A percentile compares a stretch with the other conserved stretches of the same genome.
Conservation (phyloP, 1,140 invertebrate genomes). For the Brachystomella parvula region DNA sequence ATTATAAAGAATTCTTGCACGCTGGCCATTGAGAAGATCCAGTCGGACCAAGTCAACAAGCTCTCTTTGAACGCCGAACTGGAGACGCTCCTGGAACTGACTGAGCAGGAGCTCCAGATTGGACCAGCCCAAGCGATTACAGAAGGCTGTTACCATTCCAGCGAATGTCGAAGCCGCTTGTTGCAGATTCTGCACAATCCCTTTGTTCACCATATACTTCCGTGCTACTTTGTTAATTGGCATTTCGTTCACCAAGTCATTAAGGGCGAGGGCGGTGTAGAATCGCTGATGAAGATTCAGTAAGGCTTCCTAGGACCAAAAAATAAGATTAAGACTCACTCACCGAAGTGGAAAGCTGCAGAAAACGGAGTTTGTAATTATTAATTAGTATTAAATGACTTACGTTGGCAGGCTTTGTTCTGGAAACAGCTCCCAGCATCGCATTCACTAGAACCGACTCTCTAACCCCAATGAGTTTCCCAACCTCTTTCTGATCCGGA, state of each 20-base stretch:
- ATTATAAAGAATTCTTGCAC: constrained; percentile 76
- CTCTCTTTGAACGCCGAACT: constrained; percentile 89
- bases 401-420: constrained; percentile 47
- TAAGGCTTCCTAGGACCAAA: constrained; percentile 37
- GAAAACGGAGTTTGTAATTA: neutral
- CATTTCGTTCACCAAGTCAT: constrained; percentile 87
- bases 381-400: constrained; percentile 1
- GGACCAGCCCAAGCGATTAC: constrained; percentile 83
- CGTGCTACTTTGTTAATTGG: constrained; percentile 65
- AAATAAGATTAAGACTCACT: constrained; percentile 15
- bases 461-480: constrained; percentile 79
- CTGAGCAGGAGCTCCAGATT: constrained; percentile 80
- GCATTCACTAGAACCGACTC: constrained; percentile 78
- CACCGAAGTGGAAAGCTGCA: neutral
- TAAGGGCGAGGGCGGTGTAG: constrained; percentile 81
- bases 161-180: constrained; percentile 93
- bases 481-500: constrained; percentile 73
- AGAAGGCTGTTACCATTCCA: constrained; percentile 88
- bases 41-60: constrained; percentile 84
- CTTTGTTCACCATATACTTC: constrained; percentile 79
- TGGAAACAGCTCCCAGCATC: constrained; percentile 59
- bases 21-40: constrained; percentile 69
- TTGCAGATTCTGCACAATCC: constrained; percentile 81
- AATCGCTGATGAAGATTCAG: constrained; percentile 58
- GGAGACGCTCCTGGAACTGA: constrained; percentile 86